A percentile compares a stretch with the other conserved stretches of the same genome.
Conservation (phyloP, 1,140 invertebrate genomes). For the Sitophilus oryzae region DNA sequence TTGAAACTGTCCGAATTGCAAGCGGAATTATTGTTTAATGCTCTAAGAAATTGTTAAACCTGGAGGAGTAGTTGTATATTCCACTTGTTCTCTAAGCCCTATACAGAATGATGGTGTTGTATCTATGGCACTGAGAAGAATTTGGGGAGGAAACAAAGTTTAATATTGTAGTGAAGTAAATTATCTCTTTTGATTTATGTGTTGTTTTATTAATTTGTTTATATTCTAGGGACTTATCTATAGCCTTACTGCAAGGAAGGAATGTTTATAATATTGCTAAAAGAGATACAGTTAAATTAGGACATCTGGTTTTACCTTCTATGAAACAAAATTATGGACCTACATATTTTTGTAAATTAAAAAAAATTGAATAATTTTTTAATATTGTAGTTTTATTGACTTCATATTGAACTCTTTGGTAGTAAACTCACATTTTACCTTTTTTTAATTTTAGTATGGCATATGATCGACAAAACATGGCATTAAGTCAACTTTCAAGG, state of each 20-base stretch:
- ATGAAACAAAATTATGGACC: constrained; percentile 86
- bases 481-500: too few relatives aligned
- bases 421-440: too few relatives aligned
- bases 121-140: constrained; percentile 71
- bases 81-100: constrained; percentile 90
- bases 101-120: constrained; percentile 96
- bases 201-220: too few relatives aligned
- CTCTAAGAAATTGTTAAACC: constrained; percentile 56
- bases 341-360: constrained; percentile 81
- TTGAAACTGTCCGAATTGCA: constrained; percentile 79
- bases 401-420: too few relatives aligned
- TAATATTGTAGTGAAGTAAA: constrained; percentile 49
- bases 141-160: constrained; percentile 61
- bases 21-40: constrained; percentile 69
- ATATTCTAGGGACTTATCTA: constrained; percentile 64
- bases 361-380: too few relatives aligned
- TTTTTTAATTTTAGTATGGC: too few relatives aligned
- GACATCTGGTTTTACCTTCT: constrained; percentile 79
- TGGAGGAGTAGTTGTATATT: constrained; percentile 90
- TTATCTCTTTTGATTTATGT: too few relatives aligned
- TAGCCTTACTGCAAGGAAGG: constrained; percentile 52
- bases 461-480: too few relatives aligned
- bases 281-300: constrained; percentile 62
- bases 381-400: too few relatives aligned
- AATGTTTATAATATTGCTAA: constrained; percentile 59